Base-by-base conservation (phyloP, 2,888 invertebrate species). In the Lordiphosa andalusiaca region DNA sequence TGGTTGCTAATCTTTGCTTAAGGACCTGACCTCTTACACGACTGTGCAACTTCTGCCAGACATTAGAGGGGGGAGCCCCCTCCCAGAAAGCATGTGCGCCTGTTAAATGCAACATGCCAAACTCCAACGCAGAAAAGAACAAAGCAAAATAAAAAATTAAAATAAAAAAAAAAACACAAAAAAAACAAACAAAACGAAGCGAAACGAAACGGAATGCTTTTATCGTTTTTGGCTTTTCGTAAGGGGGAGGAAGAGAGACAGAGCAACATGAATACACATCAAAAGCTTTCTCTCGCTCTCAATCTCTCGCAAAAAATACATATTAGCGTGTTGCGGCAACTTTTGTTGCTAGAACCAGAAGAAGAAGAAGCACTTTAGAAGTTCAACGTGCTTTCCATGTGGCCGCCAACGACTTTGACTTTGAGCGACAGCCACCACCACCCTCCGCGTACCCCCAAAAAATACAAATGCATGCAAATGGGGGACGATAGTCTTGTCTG, bases 321-420 rank as follows among this genome's bases (percentile, higher is more conserved):
- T 9, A 40, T 38, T 61, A 33, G 37, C 47, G 49, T 60, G 54
- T 62, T 63, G 38, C 62, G 36, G 62, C 62, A 62, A 62, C 62
- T 48, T 61, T 62, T 62, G 62, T 63, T 62, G 63, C 62, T 35
- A 63, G 44, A 62, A 62, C 9, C 62, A 50, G 40, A 16, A 48
- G 37, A 46, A 48, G 44, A 63, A 37, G 61, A 53, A 59, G 39
- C 62, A 70, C 76, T 80, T 67, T 64, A 73, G 41, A 81, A 82
- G 76, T 76, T 76, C 76, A 76, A 70, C 71, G 80, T 57, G 67
- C 67, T 55, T 63, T 63, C 19, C 49, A 54, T 37, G 53, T 51
- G 58, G 42, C 56, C 19, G 41, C 30, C 30, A 30, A 30, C 30
- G 46, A 41, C 53, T 67, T 65, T 65, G 39, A 56, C 61, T 53